A percentile compares a stretch with the other conserved stretches of the same genome.
These are phyloP conservation scores for Polyommatus iphigenia DNA, from an alignment of 2,888 invertebrate genomes.

Conservation along the genomic window DNA sequence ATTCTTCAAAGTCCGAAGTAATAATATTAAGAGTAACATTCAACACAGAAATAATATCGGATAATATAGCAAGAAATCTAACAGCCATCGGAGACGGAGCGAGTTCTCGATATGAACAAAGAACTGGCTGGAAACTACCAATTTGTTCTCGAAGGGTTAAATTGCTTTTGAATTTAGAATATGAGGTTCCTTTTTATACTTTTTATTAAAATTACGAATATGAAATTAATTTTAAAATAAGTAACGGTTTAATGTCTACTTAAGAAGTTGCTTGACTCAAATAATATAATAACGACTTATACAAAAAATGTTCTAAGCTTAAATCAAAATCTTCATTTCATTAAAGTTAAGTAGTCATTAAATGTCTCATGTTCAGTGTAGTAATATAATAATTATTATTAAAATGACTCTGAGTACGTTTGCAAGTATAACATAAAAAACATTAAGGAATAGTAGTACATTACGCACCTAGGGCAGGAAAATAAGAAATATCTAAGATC, in stretches of 20 bases:
- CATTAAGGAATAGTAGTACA: too few relatives aligned
- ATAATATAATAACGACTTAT: too few relatives aligned
- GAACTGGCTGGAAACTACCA: conserved; percentile 52
- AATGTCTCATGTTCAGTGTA: background rate
- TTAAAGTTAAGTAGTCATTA: background rate
- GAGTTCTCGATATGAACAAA: conserved; percentile 29
- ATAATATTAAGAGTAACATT: conserved; percentile 40
- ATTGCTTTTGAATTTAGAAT: conserved; percentile 4
- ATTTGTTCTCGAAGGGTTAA: conserved; percentile 31
- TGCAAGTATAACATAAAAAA: background rate
- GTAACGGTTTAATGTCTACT: too few relatives aligned
- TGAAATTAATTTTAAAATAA: too few relatives aligned
- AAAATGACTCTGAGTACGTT: too few relatives aligned
- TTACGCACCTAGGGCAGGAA: too few relatives aligned
- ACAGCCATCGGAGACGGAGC: conserved; percentile 51
- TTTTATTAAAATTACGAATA: background rate
- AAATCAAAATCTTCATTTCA: too few relatives aligned
- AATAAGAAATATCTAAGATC: too few relatives aligned
- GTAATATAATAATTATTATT: too few relatives aligned
- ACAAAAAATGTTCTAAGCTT: too few relatives aligned
- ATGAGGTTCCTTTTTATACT: background rate
- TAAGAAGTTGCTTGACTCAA: too few relatives aligned
- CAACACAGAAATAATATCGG: background rate
- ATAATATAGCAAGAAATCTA: conserved; percentile 50
- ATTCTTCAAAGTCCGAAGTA: background rate